A percentile compares a stretch with the other conserved stretches of the same genome.
phyloP scores from a whole-genome alignment of 2,113 vertebrate species.

The Archilochus colubris region DNA sequence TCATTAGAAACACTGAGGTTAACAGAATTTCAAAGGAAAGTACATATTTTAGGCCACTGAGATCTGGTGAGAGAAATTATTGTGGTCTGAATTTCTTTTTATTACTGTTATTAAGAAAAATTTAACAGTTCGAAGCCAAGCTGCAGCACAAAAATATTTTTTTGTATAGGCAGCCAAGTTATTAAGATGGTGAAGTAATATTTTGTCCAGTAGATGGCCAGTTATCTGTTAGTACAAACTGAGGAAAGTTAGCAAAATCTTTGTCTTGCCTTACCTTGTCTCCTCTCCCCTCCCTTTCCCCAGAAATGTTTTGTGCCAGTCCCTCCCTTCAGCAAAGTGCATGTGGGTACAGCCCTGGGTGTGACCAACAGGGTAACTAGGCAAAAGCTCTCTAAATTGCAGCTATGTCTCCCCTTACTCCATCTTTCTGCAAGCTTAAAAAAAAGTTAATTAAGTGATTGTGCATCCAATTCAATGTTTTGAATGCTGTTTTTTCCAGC shows the following conservation, averaged over 20 bases:
- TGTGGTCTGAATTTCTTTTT: conserved; percentile 3
- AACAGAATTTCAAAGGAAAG: background rate
- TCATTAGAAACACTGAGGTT: conserved; percentile 5
- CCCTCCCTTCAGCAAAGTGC: background rate
- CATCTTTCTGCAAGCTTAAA: background rate
- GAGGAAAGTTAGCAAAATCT: background rate
- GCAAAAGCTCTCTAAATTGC: background rate
- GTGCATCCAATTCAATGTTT: background rate
- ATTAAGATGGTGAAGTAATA: background rate
- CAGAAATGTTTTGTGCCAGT: background rate
- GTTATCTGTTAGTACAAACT: background rate
- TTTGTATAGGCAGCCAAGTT: background rate
- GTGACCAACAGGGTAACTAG: background rate
- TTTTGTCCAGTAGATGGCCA: conserved; percentile 37
- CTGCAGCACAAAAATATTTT: conserved; percentile 3
- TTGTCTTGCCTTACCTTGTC: background rate
- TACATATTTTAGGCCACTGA: conserved; percentile 9
- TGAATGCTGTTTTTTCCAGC: background rate
- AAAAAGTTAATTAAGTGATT: conserved; percentile 35
- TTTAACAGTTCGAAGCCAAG: background rate
- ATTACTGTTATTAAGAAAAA: conserved; percentile 19
- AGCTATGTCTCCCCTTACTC: conserved; percentile 13
- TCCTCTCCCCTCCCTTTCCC: background rate
- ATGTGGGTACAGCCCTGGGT: background rate
- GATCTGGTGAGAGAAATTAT: conserved; percentile 29